A percentile compares a stretch with the other conserved stretches of the same genome.
These are phyloP conservation scores for Pogona vitticeps DNA, from an alignment of 2,113 vertebrate species.

Conservation along the genomic window DNA sequence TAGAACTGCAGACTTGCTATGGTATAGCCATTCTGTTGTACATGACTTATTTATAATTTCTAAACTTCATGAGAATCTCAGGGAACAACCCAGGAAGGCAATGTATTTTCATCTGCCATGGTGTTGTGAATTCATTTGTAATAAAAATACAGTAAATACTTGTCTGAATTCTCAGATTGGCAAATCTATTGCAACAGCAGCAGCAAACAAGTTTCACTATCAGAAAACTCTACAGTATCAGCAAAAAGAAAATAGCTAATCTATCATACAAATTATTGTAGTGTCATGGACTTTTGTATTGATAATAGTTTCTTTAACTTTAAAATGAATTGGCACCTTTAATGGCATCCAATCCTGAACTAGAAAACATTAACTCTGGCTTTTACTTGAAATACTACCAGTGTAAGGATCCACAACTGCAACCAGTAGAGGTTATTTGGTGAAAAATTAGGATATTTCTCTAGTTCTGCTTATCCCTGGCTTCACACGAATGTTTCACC, in stretches of 20 bases:
- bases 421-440: no score
- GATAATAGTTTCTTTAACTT: slow-evolving; percentile 1
- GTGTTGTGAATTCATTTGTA: background rate
- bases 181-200: slow-evolving; percentile 20
- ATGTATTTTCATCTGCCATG: background rate
- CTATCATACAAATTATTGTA: slow-evolving; percentile 9
- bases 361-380: background rate
- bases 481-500: no score
- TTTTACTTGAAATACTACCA: slow-evolving; percentile 21
- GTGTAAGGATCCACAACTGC: background rate
- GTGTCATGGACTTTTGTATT: background rate
- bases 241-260: slow-evolving; percentile 12
- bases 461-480: no score
- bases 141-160: background rate
- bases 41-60: background rate
- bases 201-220: background rate
- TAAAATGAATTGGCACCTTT: slow-evolving; percentile 16
- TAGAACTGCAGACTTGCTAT: background rate
- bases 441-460: no score
- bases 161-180: background rate
- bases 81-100: background rate
- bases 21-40: background rate
- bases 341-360: background rate
- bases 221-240: background rate
- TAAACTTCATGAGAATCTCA: background rate